phyloP scores from a whole-genome alignment of 2,888 invertebrate species.

The Aleiodes testaceus region DNA sequence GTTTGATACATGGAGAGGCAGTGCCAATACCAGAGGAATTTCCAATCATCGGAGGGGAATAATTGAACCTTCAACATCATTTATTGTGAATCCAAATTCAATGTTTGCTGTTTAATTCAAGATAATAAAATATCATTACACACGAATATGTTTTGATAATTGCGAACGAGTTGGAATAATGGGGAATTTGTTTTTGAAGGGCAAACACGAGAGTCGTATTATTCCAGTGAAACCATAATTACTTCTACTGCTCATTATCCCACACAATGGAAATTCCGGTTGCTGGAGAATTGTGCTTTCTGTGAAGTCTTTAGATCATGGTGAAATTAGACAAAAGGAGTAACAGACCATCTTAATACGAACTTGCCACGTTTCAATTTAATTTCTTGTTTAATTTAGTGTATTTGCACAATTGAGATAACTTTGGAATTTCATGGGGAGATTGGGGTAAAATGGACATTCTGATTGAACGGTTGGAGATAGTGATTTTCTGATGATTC shows the following conservation, averaged over 20 bases:
- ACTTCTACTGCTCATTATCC: slow-evolving; percentile 15
- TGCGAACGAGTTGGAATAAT: not conserved
- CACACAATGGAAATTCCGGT: slow-evolving; percentile 10
- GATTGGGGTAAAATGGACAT: no score
- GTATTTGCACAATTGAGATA: not conserved
- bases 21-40: no score
- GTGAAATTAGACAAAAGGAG: not conserved
- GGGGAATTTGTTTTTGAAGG: not conserved
- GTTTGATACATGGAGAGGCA: no score
- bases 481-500: no score
- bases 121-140: no score
- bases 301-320: slow-evolving; percentile 7
- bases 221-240: slow-evolving; percentile 6
- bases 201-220: not conserved
- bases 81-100: no score
- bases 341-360: not conserved
- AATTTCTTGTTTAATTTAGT: not conserved
- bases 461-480: no score
- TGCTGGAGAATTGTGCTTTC: not conserved
- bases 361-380: slow-evolving; percentile 1
- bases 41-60: no score
- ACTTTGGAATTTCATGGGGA: not conserved
- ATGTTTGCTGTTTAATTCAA: no score
- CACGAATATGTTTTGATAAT: not conserved
- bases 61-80: no score